These are phyloP conservation scores for Anarrhichthys ocellatus DNA, from an alignment of 2,113 vertebrate genomes.

Conservation along the genomic window DNA sequence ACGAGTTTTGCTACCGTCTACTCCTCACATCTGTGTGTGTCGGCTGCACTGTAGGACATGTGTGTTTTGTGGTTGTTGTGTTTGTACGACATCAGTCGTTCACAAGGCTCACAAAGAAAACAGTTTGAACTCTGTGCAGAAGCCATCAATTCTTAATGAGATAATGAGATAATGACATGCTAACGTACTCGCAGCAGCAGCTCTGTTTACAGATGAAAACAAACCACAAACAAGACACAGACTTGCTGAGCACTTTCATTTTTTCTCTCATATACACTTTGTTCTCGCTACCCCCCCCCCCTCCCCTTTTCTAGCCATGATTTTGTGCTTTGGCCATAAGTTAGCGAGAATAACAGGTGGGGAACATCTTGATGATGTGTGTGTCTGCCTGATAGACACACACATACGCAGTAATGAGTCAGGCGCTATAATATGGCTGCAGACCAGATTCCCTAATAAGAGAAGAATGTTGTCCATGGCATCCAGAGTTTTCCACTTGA, in stretches of 20 bases:
- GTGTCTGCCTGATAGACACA: conserved; percentile 37
- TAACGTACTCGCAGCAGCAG: conserved; percentile 69
- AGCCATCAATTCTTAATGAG: conserved; percentile 82
- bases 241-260: conserved; percentile 43
- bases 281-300: neutral
- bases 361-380: conserved; percentile 68
- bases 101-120: conserved; percentile 68
- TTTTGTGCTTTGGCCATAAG: conserved; percentile 63
- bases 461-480: conserved; percentile 76
- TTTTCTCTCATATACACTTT: conserved; percentile 16
- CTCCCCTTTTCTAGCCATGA: conserved; percentile 1
- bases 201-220: conserved; percentile 78
- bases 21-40: conserved; percentile 8
- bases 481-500: conserved; percentile 81
- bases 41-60: conserved; percentile 27
- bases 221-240: conserved; percentile 80
- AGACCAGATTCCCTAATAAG: conserved; percentile 76
- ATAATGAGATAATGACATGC: conserved; percentile 81
- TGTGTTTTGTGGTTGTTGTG: conserved; percentile 70
- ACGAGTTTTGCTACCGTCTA: neutral
- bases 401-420: conserved; percentile 57
- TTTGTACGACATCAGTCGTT: conserved; percentile 64
- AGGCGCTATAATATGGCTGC: conserved; percentile 63
- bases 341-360: conserved; percentile 77
- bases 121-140: conserved; percentile 69